Base-by-base conservation (phyloP, 2,113 vertebrate species). In the Triplophysa tibetana region DNA sequence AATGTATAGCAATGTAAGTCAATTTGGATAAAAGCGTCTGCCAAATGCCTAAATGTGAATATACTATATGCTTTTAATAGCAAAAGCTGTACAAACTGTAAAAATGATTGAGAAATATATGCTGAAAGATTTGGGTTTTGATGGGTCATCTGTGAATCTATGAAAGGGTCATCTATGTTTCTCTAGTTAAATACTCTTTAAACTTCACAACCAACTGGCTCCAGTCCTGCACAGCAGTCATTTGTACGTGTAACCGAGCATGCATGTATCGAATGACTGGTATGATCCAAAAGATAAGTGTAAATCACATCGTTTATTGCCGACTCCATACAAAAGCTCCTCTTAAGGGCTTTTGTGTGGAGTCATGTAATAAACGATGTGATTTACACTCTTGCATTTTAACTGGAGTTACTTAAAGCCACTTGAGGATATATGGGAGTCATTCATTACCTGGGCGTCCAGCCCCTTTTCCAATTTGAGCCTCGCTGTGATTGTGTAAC, bases 261-360 rank as follows among this genome's bases (percentile, higher is more conserved):
- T 64, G 43, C 50, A 73, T 74, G 41, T 74, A 74, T 61, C 43
- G 33, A 33, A 61, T 61, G 58, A 21, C 58, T 75, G 23, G 73
- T 62, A 63, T 75, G 73, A 75, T 61, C 73, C 58, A 21, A 54
- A 50, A 63, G 67, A 23, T 29, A 80, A 41, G 48, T 60, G 66
- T 76, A 77, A 70, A 77, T 77, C 67, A 26, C 66, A 70, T 70
- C 17, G 45, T 83, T 79, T 79, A 85, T 74, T 79, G 70, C 68
- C 29, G 17, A 26, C 33, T 45, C 48, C 33, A 21, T 29, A 65
- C 80, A 84, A 67, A 70, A 63, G 72, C 16, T 13, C 65, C 65
- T 78, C 26, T 63, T 76, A 74, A 70, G 65, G 23, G 12, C 72
- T 50, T 66, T 67, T 84, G 80, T 69, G 33, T n/a, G 17, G 62